A percentile compares a stretch with the other conserved stretches of the same genome.
Evolutionary conservation across 2,888 invertebrate genomes (phyloP).

Genomic region (Deilephila porcellus): DNA sequence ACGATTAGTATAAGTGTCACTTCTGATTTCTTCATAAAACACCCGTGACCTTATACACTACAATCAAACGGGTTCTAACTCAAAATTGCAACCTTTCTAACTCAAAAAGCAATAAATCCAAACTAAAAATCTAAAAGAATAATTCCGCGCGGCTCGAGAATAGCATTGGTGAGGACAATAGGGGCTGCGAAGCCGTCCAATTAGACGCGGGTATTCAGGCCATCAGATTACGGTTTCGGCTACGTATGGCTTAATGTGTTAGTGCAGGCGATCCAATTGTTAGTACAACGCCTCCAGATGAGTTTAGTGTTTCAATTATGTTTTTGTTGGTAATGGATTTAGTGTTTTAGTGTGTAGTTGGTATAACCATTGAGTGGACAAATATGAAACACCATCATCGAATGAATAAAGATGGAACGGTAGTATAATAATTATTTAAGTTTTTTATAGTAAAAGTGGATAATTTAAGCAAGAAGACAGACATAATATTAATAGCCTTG

Average conservation of each 20-base stretch:
- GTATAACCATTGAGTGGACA: no score
- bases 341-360: background rate
- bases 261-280: constrained; percentile 59
- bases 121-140: background rate
- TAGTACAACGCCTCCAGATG: constrained; percentile 34
- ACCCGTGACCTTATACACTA: no score
- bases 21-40: no score
- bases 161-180: constrained; percentile 42
- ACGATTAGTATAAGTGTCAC: no score
- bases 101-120: background rate
- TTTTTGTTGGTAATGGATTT: background rate
- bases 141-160: constrained; percentile 37
- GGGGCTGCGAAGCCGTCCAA: constrained; percentile 52
- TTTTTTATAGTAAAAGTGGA: no score
- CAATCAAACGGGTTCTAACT: no score
- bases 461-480: no score
- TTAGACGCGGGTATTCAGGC: constrained; percentile 69
- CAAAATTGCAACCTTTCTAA: no score
- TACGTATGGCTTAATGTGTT: constrained; percentile 69
- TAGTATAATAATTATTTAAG: no score
- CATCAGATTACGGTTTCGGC: constrained; percentile 69
- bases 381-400: no score
- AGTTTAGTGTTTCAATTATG: background rate
- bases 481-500: no score
- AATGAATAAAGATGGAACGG: no score